Base-by-base conservation (phyloP, 2,797 vertebrate genomes). In the Lutjanus campechanus region DNA sequence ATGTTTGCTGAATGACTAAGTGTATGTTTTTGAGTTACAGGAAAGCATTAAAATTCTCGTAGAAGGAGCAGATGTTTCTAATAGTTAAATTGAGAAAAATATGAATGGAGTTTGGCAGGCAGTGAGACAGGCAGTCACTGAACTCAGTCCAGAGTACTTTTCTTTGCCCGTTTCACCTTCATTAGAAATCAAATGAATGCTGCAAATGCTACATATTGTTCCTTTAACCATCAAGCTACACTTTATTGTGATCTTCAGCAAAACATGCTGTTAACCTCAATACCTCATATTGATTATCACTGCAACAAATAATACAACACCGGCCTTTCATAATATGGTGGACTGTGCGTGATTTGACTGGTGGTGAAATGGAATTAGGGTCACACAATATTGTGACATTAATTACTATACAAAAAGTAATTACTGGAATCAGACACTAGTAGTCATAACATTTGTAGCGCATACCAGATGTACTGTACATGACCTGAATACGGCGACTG, bases 241-340 rank as follows among this genome's bases (percentile, higher is more conserved):
- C n/a, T 49, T 19, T 64, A 70, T 44, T 69, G 40, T 55, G 20
- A 70, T 71, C 19, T 55, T 67, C 61, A 51, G 40, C 10, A 64
- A 66, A 72, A 65, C 20, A n/a, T 5, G 36, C 13, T 17, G 41
- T 53, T 55, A 59, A 13, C 9, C 16, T 17, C 0, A 0, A 20
- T 60, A 29, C n/a, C n/a, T n/a, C 13, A 74, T n/a, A 47, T 8
- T n/a, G 41, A 54, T 72, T 60, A 43, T 40, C 47, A 44, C 8
- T 11, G n/a, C 43, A 40, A 46, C 53, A 19, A 56, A 73, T 20
- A 53, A 53, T 40, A 36, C 49, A 66, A 44, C 36, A 59, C 16
- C 1, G 2, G 16, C 46, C 11, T 25, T 66, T 66, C 29, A 43
- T 41, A 68, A 12, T 11, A 68, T 41, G 41, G 77, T 41, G 25